These are phyloP conservation scores for Girardinichthys multiradiatus DNA, from an alignment of 2,113 vertebrate genomes.

Conservation along the genomic window DNA sequence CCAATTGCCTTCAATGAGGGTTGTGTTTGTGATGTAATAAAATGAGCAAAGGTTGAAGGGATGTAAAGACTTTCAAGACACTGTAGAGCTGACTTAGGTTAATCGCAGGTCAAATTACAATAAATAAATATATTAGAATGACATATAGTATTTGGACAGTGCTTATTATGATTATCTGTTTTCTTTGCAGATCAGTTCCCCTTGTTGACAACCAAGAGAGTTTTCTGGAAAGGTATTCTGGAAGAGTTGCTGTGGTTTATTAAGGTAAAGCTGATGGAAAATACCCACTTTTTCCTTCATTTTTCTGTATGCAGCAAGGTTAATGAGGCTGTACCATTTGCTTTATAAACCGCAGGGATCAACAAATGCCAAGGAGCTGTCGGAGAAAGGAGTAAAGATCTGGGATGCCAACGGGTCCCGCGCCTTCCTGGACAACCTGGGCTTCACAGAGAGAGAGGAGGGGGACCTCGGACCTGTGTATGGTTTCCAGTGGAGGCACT, in stretches of 20 bases:
- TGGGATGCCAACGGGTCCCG: slow-evolving; percentile 97
- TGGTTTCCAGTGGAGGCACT: slow-evolving; percentile 98
- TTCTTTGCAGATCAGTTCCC: slow-evolving; percentile 88
- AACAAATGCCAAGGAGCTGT: slow-evolving; percentile 95
- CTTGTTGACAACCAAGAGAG: slow-evolving; percentile 91
- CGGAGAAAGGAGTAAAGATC: slow-evolving; percentile 93
- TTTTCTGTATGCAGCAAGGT: not conserved
- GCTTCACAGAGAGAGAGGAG: slow-evolving; percentile 88
- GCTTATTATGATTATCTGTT: no score
- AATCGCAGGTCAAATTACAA: no score
- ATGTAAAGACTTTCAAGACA: no score
- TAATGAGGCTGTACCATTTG: not conserved
- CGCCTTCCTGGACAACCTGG: slow-evolving; percentile 89
- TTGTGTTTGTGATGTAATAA: no score
- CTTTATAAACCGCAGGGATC: slow-evolving; percentile 83
- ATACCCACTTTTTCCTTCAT: no score
- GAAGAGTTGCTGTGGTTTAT: slow-evolving; percentile 98
- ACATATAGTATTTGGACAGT: no score
- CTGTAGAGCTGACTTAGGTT: no score
- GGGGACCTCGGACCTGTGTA: slow-evolving; percentile 97
- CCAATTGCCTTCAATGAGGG: no score
- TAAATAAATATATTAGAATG: no score
- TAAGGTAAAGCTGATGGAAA: slow-evolving; percentile 79
- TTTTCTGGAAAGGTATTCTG: slow-evolving; percentile 96
- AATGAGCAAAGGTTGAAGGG: no score